Evolutionary conservation across 2,797 vertebrate species (phyloP).

Genomic region (Acipenser ruthenus): DNA sequence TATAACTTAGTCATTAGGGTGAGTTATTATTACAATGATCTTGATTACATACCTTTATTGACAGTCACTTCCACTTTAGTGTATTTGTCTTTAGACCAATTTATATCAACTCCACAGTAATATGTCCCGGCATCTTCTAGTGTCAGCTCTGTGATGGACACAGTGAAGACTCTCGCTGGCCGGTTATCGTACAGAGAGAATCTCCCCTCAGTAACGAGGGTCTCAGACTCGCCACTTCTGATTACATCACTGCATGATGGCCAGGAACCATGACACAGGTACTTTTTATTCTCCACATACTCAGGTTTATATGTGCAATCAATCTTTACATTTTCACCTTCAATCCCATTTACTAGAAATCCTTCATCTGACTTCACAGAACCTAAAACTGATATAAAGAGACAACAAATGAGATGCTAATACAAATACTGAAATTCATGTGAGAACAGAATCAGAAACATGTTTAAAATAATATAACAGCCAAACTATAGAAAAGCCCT

Average conservation of each 20-base stretch:
- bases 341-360: neutral
- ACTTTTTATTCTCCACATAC: neutral
- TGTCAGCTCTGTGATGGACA: slow-evolving; percentile 1
- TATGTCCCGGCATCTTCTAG: slow-evolving; percentile 3
- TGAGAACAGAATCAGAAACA: too few relatives aligned
- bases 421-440: too few relatives aligned
- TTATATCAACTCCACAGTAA: neutral
- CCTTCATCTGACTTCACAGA: too few relatives aligned
- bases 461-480: too few relatives aligned
- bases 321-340: slow-evolving; percentile 8
- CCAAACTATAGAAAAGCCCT: too few relatives aligned
- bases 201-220: neutral
- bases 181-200: neutral
- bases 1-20: too few relatives aligned
- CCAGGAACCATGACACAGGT: slow-evolving; percentile 12
- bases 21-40: too few relatives aligned
- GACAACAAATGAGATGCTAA: too few relatives aligned
- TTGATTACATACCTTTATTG: slow-evolving; percentile 8
- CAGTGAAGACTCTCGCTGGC: neutral
- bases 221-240: neutral
- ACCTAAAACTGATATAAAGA: too few relatives aligned
- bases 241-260: too few relatives aligned
- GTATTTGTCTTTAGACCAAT: neutral
- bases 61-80: neutral
- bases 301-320: neutral